These are phyloP conservation scores for Spea hammondii DNA, from an alignment of 2,797 vertebrate species.

Conservation along the genomic window DNA sequence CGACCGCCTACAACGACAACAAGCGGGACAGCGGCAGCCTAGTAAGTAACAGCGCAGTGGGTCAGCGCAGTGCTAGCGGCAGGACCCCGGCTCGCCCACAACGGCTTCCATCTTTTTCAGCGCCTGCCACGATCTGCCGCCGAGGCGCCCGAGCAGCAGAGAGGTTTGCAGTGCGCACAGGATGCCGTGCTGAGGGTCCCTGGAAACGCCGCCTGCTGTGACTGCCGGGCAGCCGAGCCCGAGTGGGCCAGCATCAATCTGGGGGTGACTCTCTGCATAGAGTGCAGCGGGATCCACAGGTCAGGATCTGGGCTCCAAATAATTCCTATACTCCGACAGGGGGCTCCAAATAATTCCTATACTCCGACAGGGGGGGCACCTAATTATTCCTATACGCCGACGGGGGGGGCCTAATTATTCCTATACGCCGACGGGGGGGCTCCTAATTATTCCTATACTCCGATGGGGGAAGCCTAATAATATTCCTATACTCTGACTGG, in stretches of 20 bases:
- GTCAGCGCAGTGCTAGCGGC: too few relatives aligned
- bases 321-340: too few relatives aligned
- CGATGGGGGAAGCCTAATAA: too few relatives aligned
- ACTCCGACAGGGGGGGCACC: too few relatives aligned
- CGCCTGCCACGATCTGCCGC: constrained; percentile 47
- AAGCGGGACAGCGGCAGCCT: constrained; percentile 47
- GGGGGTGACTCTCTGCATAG: constrained; percentile 87
- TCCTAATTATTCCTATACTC: too few relatives aligned
- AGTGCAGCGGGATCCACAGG: constrained; percentile 92
- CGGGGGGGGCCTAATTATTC: too few relatives aligned
- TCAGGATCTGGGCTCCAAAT: constrained; percentile 25
- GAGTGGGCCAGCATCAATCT: constrained; percentile 95
- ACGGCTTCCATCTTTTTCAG: constrained; percentile 52
- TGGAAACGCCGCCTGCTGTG: constrained; percentile 84
- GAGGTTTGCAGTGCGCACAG: constrained; percentile 63
- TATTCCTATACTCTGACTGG: too few relatives aligned
- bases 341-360: too few relatives aligned
- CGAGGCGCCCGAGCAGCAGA: constrained; percentile 56
- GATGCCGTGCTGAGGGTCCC: constrained; percentile 80
- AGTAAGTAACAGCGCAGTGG: constrained; percentile 3
- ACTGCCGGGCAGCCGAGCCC: constrained; percentile 80
- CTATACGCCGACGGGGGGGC: too few relatives aligned
- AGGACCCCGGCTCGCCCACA: not conserved
- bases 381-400: too few relatives aligned
- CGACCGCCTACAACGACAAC: constrained; percentile 83